Conservation (phyloP, 2,888 invertebrate species). For the Aporophyla lueneburgensis region DNA sequence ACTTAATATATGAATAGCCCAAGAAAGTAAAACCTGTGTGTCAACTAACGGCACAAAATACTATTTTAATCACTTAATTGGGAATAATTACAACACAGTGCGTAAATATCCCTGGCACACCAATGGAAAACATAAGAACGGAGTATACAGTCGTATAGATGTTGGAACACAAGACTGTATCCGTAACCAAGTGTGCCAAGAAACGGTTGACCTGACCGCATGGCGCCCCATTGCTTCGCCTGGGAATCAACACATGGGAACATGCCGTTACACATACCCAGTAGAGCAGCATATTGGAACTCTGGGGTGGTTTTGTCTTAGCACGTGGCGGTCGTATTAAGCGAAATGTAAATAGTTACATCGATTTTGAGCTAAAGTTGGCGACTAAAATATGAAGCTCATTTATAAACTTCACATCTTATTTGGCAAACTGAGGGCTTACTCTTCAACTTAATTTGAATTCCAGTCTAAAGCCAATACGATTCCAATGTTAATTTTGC, state of each 20-base stretch:
- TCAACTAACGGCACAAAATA: background rate
- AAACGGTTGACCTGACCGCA: conserved; percentile 66
- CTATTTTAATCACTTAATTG: background rate
- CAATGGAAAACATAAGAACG: background rate
- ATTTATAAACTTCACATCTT: background rate
- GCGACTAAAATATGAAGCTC: background rate
- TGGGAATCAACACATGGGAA: conserved; percentile 68
- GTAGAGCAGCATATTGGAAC: conserved; percentile 1
- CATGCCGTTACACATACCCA: conserved; percentile 27
- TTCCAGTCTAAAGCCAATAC: no score
- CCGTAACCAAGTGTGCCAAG: conserved; percentile 64
- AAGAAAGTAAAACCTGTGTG: background rate
- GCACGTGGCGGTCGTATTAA: background rate
- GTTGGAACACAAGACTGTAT: conserved; percentile 43
- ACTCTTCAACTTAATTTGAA: no score
- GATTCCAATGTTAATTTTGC: no score
- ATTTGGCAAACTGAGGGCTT: background rate
- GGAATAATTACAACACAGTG: background rate
- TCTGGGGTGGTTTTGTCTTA: background rate
- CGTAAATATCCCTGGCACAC: background rate
- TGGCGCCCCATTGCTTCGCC: conserved; percentile 31
- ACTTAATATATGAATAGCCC: background rate
- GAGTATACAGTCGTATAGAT: background rate
- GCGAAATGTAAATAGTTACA: background rate
- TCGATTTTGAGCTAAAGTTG: background rate